Base-by-base conservation (phyloP, 2,113 vertebrate species). In the Ranitomeya variabilis region DNA sequence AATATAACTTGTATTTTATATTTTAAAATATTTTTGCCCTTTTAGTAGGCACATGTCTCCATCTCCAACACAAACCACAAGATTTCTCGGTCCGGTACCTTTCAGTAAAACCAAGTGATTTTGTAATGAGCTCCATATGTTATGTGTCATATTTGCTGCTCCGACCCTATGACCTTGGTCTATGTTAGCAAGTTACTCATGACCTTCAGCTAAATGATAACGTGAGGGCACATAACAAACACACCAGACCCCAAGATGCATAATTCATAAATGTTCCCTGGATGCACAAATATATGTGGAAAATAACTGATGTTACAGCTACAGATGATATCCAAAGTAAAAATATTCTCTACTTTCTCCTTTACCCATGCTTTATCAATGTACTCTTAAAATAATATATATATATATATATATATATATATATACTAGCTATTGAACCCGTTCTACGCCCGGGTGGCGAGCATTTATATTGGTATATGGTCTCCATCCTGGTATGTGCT, bases 71-170 rank as follows among this genome's bases (percentile, higher is more conserved):
- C 7, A 76, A 76, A 82, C 59, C 26, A 45, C 9, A 5, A 62
- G 15, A 19, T 2, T 81, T 64, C 31, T 66, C 62, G n/a, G 51
- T 26, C 1, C 60, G 19, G 37, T 51, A n/a, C 31, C 80, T 67
- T 31, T 52, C 31, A 67, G 37, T 60, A 83, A 83, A 66, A 51
- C 67, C 10, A 83, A 67, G 59, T 5, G 18, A 6, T 52, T n/a
- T 4, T 45, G 71, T 83, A 83, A 66, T 66, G 60, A 67, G 62
- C 55, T 67, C 18, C 81, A 83, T 83, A 83, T 52, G 31, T 80
- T 59, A 80, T 59, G n/a, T 80, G n/a, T 83, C 62, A 52, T 2
- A 67, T 52, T 67, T n/a, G 37, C 31, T 51, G 60, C 15, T 21
- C 37, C 52, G 51, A 83, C 60, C 81, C 62, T 15, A 19, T 16